Percentiles rank a stretch among this genome's conserved stretches.
These are phyloP conservation scores for Pseudolaguvia tuberculata DNA, from an alignment of 2,113 vertebrate species.

Conservation along the genomic window DNA sequence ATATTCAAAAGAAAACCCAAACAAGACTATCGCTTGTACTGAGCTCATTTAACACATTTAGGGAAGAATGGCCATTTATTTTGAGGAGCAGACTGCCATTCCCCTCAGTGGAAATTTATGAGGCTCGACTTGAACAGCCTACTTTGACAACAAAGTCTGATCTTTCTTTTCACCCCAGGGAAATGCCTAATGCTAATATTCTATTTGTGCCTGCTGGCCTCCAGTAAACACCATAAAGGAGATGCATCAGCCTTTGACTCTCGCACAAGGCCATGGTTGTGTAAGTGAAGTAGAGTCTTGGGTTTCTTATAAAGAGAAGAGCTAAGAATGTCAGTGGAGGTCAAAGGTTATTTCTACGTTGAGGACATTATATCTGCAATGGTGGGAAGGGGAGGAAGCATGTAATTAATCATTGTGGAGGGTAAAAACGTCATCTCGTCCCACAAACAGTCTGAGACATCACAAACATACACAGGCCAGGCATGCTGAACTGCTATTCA, in stretches of 20 bases:
- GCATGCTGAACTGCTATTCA: constrained; percentile 34
- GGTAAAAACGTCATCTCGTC: constrained; percentile 27
- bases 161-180: constrained; percentile 2
- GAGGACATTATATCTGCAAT: constrained; percentile 9
- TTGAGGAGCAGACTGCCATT: constrained; percentile 16
- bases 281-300: constrained; percentile 42
- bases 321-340: constrained; percentile 13
- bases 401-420: constrained; percentile 43
- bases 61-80: constrained; percentile 25
- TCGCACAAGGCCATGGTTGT: constrained; percentile 36
- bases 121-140: constrained; percentile 15
- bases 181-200: constrained; percentile 30
- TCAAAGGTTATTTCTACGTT: constrained; percentile 26
- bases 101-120: constrained; percentile 28
- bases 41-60: constrained; percentile 40
- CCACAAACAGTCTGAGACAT: constrained; percentile 28
- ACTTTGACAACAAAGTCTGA: neutral
- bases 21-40: constrained; percentile 8
- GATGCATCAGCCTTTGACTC: neutral
- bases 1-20: neutral
- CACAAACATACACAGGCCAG: constrained; percentile 18
- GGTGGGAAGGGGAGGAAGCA: constrained; percentile 40
- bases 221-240: constrained; percentile 14
- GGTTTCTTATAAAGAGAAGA: constrained; percentile 3
- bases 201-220: constrained; percentile 1